A percentile compares a stretch with the other conserved stretches of the same genome.
These are phyloP conservation scores for Pangasius macronema DNA, from an alignment of 2,797 vertebrate genomes.

Conservation along the genomic window DNA sequence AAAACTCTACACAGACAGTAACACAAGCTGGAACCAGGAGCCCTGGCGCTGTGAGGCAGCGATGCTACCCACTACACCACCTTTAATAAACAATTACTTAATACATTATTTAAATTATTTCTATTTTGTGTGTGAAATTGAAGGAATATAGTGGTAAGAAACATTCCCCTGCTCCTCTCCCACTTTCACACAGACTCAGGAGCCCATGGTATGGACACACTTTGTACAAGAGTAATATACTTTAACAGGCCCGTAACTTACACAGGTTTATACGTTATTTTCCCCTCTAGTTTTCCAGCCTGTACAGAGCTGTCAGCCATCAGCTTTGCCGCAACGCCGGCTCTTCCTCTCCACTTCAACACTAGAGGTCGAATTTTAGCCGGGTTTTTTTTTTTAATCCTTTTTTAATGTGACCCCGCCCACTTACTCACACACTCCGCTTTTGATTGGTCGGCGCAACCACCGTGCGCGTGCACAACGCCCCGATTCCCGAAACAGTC, in stretches of 20 bases:
- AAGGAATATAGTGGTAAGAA: background rate
- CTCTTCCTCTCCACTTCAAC: background rate
- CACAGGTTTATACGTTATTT: background rate
- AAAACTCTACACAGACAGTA: background rate
- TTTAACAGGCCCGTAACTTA: no score
- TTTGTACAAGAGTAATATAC: background rate
- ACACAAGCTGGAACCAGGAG: background rate
- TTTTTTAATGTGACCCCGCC: conserved; percentile 19
- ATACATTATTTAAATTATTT: background rate
- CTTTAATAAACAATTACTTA: background rate
- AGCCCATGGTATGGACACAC: background rate
- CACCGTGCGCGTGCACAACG: conserved; percentile 22
- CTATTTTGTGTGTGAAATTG: background rate
- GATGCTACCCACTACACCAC: background rate
- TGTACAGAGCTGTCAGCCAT: background rate
- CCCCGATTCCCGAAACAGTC: conserved; percentile 17
- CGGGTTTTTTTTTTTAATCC: no score
- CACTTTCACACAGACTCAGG: background rate
- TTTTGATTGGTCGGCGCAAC: conserved; percentile 4
- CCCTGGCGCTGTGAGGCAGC: background rate
- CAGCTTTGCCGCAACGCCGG: background rate
- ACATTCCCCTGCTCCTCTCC: background rate
- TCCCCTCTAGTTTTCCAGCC: background rate
- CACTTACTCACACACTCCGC: background rate
- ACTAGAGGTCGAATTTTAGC: conserved; percentile 32